These are phyloP conservation scores for Hoplodrina ambigua DNA, from an alignment of 2,888 invertebrate genomes.

Conservation along the genomic window DNA sequence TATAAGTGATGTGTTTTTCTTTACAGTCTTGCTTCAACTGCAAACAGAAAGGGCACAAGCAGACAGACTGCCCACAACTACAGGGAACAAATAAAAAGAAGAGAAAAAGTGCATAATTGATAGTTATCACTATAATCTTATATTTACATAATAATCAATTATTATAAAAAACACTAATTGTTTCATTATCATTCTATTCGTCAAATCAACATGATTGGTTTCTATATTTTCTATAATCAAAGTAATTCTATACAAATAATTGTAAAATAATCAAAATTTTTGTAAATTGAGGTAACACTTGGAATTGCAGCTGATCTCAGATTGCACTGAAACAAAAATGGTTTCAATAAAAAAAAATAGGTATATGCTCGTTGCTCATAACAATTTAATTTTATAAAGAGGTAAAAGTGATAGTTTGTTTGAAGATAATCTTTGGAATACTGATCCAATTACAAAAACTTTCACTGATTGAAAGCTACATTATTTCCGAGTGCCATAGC, in stretches of 20 bases:
- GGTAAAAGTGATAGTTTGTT: too few relatives aligned
- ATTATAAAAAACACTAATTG: slow-evolving; percentile 59
- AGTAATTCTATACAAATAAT: slow-evolving; percentile 59
- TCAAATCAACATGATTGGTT: slow-evolving; percentile 71
- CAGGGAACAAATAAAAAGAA: slow-evolving; percentile 77
- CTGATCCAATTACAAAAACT: too few relatives aligned
- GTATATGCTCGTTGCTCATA: too few relatives aligned
- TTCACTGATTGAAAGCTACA: too few relatives aligned
- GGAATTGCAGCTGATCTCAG: slow-evolving; percentile 33
- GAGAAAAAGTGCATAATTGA: slow-evolving; percentile 73
- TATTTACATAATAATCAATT: slow-evolving; percentile 72
- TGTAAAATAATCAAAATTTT: slow-evolving; percentile 61
- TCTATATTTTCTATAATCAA: slow-evolving; percentile 61
- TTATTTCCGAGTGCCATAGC: too few relatives aligned
- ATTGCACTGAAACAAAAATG: slow-evolving; percentile 67
- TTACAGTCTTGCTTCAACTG: slow-evolving; percentile 91
- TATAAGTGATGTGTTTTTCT: slow-evolving; percentile 20
- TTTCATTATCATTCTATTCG: slow-evolving; percentile 62
- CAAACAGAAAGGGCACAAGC: slow-evolving; percentile 90
- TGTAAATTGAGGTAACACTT: slow-evolving; percentile 37
- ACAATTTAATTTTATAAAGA: too few relatives aligned
- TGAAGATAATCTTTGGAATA: too few relatives aligned
- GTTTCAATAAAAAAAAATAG: neutral
- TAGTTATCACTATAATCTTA: slow-evolving; percentile 63
- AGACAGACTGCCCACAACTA: slow-evolving; percentile 86